Conservation (phyloP, 2,888 invertebrate genomes). For the Drosophila nigricruria region DNA sequence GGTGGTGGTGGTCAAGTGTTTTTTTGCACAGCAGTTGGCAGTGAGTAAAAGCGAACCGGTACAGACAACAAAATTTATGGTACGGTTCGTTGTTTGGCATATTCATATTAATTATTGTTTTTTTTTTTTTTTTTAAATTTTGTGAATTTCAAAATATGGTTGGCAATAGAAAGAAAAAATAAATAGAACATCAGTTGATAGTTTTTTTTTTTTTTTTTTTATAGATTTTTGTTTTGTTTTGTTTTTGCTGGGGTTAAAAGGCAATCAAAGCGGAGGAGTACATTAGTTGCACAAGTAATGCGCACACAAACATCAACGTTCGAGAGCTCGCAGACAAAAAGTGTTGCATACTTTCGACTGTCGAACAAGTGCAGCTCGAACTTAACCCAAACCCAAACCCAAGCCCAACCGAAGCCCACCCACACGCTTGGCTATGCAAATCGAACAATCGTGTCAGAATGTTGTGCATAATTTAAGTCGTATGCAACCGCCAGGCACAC, state of each 20-base stretch:
- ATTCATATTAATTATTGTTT: slow-evolving; percentile 27
- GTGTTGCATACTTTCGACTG: slow-evolving; percentile 36
- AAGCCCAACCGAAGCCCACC: neutral
- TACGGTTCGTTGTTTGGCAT: slow-evolving; percentile 56
- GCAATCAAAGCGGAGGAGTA: slow-evolving; percentile 37
- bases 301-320: neutral
- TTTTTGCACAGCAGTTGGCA: slow-evolving; percentile 81
- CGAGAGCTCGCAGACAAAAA: slow-evolving; percentile 28
- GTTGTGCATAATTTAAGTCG: slow-evolving; percentile 61
- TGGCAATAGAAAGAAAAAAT: slow-evolving; percentile 78
- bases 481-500: slow-evolving; percentile 23
- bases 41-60: slow-evolving; percentile 82
- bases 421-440: slow-evolving; percentile 58
- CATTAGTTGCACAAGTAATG: slow-evolving; percentile 37
- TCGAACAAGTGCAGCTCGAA: slow-evolving; percentile 17
- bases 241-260: slow-evolving; percentile 21
- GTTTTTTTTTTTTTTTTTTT: slow-evolving; percentile 23
- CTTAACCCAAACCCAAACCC: slow-evolving; percentile 2
- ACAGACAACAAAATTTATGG: slow-evolving; percentile 63
- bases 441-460: slow-evolving; percentile 66
- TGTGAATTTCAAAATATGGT: slow-evolving; percentile 58
- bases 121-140: slow-evolving; percentile 39
- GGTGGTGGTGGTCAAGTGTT: slow-evolving; percentile 54
- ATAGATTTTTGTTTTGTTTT: slow-evolving; percentile 7
- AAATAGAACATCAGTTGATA: slow-evolving; percentile 73